phyloP scores from a whole-genome alignment of 2,888 invertebrate genomes.

The Creontiades dilutus region DNA sequence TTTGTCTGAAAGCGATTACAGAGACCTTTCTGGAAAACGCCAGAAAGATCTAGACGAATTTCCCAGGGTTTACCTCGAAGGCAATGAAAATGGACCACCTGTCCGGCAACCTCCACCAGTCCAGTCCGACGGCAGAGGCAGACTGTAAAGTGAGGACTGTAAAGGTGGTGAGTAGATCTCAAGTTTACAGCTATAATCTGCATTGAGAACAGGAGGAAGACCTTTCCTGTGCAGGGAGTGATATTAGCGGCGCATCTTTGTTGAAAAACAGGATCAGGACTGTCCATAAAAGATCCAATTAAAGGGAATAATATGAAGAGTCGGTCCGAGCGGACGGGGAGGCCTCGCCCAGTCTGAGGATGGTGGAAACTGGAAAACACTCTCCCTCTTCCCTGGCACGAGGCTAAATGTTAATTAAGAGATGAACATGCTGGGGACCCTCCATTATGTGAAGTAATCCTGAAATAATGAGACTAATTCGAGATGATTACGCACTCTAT shows the following conservation, averaged over 20 bases:
- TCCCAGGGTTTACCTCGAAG: too few relatives aligned
- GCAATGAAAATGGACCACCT: too few relatives aligned
- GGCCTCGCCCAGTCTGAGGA: background rate
- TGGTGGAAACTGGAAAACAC: background rate
- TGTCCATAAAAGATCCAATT: conserved; percentile 18
- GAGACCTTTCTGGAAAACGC: too few relatives aligned
- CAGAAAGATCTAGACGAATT: too few relatives aligned
- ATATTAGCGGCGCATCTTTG: background rate
- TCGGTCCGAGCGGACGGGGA: background rate
- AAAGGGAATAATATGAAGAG: conserved; percentile 11
- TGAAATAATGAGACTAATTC: conserved; percentile 11
- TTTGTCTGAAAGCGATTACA: too few relatives aligned
- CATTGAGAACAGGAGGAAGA: background rate
- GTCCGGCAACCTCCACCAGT: too few relatives aligned
- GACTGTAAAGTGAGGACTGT: too few relatives aligned
- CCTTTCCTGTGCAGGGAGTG: background rate
- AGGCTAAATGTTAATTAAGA: conserved; percentile 32
- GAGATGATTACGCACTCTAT: background rate
- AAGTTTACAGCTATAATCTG: too few relatives aligned
- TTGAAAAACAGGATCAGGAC: background rate
- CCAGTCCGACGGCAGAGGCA: too few relatives aligned
- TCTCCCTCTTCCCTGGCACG: background rate
- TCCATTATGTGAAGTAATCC: background rate
- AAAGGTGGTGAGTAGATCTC: too few relatives aligned
- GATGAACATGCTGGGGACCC: background rate